These are phyloP conservation scores for Triplophysa dalaica DNA, from an alignment of 2,113 vertebrate species.

Conservation along the genomic window DNA sequence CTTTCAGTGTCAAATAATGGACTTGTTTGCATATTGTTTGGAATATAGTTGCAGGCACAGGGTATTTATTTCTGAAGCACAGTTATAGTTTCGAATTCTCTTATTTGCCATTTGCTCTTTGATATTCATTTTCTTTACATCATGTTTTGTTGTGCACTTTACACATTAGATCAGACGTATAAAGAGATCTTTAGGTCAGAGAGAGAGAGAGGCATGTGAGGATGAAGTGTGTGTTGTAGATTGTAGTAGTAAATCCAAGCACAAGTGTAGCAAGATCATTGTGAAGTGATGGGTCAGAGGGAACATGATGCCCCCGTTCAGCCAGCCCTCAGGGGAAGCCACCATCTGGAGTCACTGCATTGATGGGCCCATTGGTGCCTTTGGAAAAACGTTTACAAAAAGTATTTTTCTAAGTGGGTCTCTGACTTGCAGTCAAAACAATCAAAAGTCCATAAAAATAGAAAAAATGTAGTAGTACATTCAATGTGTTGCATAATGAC, in stretches of 20 bases:
- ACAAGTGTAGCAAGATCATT: constrained; percentile 26
- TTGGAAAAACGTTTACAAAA: constrained; percentile 53
- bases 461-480: neutral
- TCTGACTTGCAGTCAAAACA: constrained; percentile 27
- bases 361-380: constrained; percentile 45
- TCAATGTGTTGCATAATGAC: neutral
- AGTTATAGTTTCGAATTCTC: constrained; percentile 9
- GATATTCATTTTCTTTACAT: constrained; percentile 25
- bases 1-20: neutral
- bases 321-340: constrained; percentile 13
- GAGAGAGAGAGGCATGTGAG: neutral
- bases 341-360: constrained; percentile 23
- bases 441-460: neutral
- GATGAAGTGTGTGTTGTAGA: neutral
- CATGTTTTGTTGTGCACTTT: constrained; percentile 35
- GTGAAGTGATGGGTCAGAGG: constrained; percentile 17
- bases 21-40: constrained; percentile 19
- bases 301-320: neutral
- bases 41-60: constrained; percentile 5
- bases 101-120: neutral
- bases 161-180: constrained; percentile 35
- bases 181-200: neutral
- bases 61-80: constrained; percentile 32
- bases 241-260: neutral
- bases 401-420: constrained; percentile 55